Evolutionary conservation across 2,888 invertebrate genomes (phyloP), one percentile per base, ranked within the genome.

Genomic region (Atrina japonica): DNA sequence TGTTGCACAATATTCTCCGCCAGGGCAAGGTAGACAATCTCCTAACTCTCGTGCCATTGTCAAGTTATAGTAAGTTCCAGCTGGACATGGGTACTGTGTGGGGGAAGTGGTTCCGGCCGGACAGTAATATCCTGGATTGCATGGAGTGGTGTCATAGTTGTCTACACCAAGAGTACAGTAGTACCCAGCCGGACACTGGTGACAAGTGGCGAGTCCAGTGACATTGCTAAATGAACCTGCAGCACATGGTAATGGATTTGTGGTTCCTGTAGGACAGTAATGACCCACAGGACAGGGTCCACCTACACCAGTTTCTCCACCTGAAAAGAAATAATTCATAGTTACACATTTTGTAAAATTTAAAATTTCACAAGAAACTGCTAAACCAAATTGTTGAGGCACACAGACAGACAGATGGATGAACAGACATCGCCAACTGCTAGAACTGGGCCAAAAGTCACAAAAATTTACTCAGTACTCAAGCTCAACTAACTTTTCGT

Each of bases 1-100:
- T 5, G 82, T 83, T 29, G 81, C 84, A 77, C 89, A 89, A 71
- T 86, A 89, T 18, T 81, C 71, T 29, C 89, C 89, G 1, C 86
- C 86, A 29, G 86, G 85, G 75, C 89, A 89, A 45, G 84, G 78
- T 30, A 86, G 71, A 75, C 89, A 89, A 71, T 88, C 88, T 5
- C 64, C 21, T 11, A 82, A 55, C 21, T 80, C 77, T 23, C 76
- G 77, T 9, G 84, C 84, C 76, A 81, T 78, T 7, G 87, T 86
- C 18, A 78, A 71, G 64, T 88, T 86, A 76, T 82, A 86, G 80
- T 78, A 88, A 18, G 88, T 86, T 30, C 86, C 83, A 2, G 83
- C 80, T 40, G 87, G 88, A 70, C 88, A 89, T 7, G 87, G 85
- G 75, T 77, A 83, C 79, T 85, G 79, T 11, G 80, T 77, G 21